A percentile compares a stretch with the other conserved stretches of the same genome.
Evolutionary conservation across 2,888 invertebrate species (phyloP).

Genomic region (Habrosyne pyritoides): DNA sequence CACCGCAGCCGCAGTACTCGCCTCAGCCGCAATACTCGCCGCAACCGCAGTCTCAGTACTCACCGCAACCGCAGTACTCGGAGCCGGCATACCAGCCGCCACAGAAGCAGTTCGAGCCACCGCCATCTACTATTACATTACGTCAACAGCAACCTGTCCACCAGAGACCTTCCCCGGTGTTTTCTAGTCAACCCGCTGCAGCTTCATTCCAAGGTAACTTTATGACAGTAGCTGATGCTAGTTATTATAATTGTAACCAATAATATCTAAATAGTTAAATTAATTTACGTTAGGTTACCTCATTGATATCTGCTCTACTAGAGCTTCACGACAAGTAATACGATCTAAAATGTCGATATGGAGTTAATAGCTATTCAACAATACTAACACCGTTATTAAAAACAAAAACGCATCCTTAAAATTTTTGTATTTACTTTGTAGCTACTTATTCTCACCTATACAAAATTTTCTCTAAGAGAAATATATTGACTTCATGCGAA

Average conservation of each 20-base stretch:
- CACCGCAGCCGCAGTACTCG: slow-evolving; percentile 47
- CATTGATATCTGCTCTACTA: no score
- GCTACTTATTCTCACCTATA: background rate
- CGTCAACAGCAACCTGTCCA: slow-evolving; percentile 89
- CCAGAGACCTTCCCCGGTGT: slow-evolving; percentile 89
- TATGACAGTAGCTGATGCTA: no score
- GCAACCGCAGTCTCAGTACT: slow-evolving; percentile 37
- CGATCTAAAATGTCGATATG: no score
- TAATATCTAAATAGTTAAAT: no score
- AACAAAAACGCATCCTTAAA: no score
- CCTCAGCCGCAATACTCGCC: slow-evolving; percentile 50
- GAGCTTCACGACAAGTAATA: no score
- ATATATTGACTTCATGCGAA: slow-evolving; percentile 10
- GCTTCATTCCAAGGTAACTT: slow-evolving; percentile 85
- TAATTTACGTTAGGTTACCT: no score
- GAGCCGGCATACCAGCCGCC: slow-evolving; percentile 84
- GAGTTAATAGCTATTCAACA: no score
- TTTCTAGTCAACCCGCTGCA: slow-evolving; percentile 91
- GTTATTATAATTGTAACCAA: no score
- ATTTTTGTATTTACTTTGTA: background rate
- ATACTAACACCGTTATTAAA: no score
- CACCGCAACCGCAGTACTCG: slow-evolving; percentile 51
- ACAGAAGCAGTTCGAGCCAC: slow-evolving; percentile 82
- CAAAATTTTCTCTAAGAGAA: slow-evolving; percentile 14
- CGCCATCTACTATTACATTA: slow-evolving; percentile 88